These are phyloP conservation scores for Zaprionus ghesquierei DNA, from an alignment of 1,140 invertebrate genomes.

Conservation along the genomic window DNA sequence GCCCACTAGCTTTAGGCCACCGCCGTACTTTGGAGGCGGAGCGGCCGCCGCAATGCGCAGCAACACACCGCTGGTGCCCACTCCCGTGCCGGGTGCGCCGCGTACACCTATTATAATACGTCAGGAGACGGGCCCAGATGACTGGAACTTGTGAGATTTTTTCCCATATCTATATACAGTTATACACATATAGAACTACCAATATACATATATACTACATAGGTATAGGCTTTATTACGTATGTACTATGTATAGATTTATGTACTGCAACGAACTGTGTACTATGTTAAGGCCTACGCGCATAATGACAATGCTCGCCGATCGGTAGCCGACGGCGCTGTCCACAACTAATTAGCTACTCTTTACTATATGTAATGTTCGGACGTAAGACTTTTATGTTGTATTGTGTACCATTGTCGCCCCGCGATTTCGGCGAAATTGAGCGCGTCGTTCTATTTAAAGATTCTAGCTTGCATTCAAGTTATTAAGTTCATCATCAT, in stretches of 20 bases:
- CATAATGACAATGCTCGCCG: constrained; percentile 71
- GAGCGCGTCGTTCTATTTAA: constrained; percentile 29
- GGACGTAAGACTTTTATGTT: constrained; percentile 35
- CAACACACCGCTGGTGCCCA: constrained; percentile 59
- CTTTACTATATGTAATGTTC: constrained; percentile 38
- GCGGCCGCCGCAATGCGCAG: constrained; percentile 38
- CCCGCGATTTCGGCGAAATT: constrained; percentile 37
- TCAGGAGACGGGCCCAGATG: constrained; percentile 69
- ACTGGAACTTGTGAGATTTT: constrained; percentile 79
- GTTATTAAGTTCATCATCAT: constrained; percentile 35
- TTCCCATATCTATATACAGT: constrained; percentile 31
- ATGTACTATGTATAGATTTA: constrained; percentile 32
- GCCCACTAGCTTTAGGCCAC: constrained; percentile 43
- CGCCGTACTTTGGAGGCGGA: constrained; percentile 47
- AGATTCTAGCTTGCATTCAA: constrained; percentile 25
- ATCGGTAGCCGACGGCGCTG: constrained; percentile 46
- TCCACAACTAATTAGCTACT: constrained; percentile 49
- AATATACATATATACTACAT: constrained; percentile 3
- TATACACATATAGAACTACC: constrained; percentile 31
- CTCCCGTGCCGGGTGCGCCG: constrained; percentile 64
- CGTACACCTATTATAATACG: constrained; percentile 60
- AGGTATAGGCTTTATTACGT: constrained; percentile 47
- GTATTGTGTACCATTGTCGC: constrained; percentile 7
- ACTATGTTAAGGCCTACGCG: constrained; percentile 60
- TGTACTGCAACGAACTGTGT: constrained; percentile 57